Evolutionary conservation across 2,888 invertebrate species (phyloP).

Genomic region (Rhamphomyia laevipes): DNA sequence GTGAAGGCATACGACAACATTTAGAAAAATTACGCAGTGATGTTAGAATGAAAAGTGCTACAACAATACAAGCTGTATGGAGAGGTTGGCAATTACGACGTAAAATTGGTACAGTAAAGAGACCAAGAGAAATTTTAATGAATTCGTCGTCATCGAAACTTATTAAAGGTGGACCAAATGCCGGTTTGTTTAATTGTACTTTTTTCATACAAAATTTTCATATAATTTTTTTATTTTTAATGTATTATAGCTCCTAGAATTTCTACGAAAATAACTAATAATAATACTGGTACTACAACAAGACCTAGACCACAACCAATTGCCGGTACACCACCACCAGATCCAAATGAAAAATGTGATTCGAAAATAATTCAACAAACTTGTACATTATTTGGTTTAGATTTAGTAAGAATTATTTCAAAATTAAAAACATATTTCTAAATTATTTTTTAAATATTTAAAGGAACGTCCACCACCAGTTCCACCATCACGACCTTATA

Average conservation of each 20-base stretch:
- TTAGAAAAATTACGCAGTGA: slow-evolving; percentile 70
- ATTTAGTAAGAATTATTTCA: slow-evolving; percentile 49
- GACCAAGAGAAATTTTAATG: slow-evolving; percentile 20
- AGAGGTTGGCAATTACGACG: slow-evolving; percentile 62
- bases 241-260: slow-evolving; percentile 27
- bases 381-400: slow-evolving; percentile 79
- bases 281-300: slow-evolving; percentile 31
- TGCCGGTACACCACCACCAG: slow-evolving; percentile 79
- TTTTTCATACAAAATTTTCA: not conserved
- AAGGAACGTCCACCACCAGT: slow-evolving; percentile 86
- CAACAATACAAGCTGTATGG: slow-evolving; percentile 76
- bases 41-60: slow-evolving; percentile 67
- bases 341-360: slow-evolving; percentile 75
- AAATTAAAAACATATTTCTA: not conserved
- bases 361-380: slow-evolving; percentile 82
- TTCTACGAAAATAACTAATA: slow-evolving; percentile 29
- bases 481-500: slow-evolving; percentile 82
- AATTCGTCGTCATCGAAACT: slow-evolving; percentile 19
- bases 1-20: slow-evolving; percentile 85
- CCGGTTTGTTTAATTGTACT: slow-evolving; percentile 21
- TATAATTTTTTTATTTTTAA: slow-evolving; percentile 4
- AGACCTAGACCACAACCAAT: slow-evolving; percentile 81
- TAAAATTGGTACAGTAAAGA: slow-evolving; percentile 47
- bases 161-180: slow-evolving; percentile 24
- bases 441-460: slow-evolving; percentile 12